phyloP scores from a whole-genome alignment of 2,888 invertebrate genomes.

The Caenorhabditis macrosperma region DNA sequence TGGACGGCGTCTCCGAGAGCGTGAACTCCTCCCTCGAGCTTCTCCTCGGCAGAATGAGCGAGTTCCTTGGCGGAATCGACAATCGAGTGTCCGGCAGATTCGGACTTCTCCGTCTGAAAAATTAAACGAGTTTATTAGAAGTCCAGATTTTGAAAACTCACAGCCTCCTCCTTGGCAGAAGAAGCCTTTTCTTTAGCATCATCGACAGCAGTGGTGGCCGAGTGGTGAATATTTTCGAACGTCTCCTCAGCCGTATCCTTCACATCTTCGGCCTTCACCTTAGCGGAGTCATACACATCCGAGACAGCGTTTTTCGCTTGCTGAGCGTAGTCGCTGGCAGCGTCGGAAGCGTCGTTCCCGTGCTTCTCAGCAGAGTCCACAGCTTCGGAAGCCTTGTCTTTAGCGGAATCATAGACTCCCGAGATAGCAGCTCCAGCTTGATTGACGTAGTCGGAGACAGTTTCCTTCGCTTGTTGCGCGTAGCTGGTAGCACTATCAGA shows the following conservation, averaged over 20 bases:
- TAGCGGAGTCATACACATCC: constrained; percentile 19
- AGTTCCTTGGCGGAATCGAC: constrained; percentile 44
- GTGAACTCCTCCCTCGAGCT: constrained; percentile 34
- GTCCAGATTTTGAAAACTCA: background rate
- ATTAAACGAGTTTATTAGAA: background rate
- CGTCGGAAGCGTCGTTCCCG: constrained; percentile 17
- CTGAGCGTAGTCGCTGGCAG: constrained; percentile 7
- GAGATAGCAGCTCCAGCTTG: background rate
- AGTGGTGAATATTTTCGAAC: constrained; percentile 43
- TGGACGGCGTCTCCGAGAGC: constrained; percentile 44
- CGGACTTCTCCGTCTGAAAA: constrained; percentile 10
- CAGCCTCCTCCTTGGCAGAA: constrained; percentile 6
- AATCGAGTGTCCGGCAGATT: constrained; percentile 22
- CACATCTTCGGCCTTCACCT: constrained; percentile 42
- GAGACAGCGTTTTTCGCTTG: constrained; percentile 2
- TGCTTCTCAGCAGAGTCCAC: constrained; percentile 21
- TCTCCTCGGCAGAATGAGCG: constrained; percentile 31
- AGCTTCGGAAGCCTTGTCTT: constrained; percentile 19
- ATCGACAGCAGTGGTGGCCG: constrained; percentile 25
- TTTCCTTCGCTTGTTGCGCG: background rate
- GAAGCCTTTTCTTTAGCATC: constrained; percentile 22
- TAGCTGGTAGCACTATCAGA: background rate
- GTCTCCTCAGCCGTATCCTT: constrained; percentile 40
- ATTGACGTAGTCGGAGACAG: constrained; percentile 2
- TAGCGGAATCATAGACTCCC: constrained; percentile 13